A percentile compares a stretch with the other conserved stretches of the same genome.
Conservation (phyloP, 2,113 vertebrate species). For the Arothron firmamentum region DNA sequence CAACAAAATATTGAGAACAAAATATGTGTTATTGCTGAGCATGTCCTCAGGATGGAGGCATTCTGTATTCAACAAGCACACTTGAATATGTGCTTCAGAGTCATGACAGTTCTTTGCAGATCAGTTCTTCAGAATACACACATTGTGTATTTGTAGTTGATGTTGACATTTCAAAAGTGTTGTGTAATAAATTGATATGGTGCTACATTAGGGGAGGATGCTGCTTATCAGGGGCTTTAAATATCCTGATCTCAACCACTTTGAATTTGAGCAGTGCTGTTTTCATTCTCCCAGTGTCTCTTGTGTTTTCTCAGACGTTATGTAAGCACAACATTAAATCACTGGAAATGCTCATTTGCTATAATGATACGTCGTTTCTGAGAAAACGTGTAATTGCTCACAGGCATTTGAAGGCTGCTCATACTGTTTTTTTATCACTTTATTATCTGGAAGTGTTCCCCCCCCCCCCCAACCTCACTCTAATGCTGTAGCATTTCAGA, state of each 20-base stretch:
- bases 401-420: neutral
- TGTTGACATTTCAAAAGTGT: neutral
- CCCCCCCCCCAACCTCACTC: too few relatives aligned
- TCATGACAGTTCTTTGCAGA: constrained; percentile 28
- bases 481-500: neutral
- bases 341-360: neutral
- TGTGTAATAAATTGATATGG: neutral
- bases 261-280: neutral
- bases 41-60: constrained; percentile 19
- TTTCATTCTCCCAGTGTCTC: neutral
- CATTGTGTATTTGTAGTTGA: neutral
- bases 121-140: constrained; percentile 24
- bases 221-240: neutral
- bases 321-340: constrained; percentile 1
- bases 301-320: neutral
- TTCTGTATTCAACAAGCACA: constrained; percentile 16
- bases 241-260: neutral
- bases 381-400: neutral
- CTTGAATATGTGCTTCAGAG: constrained; percentile 27
- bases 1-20: constrained; percentile 2
- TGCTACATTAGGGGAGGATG: neutral
- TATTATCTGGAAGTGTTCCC: neutral
- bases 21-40: constrained; percentile 25
- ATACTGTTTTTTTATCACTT: neutral
- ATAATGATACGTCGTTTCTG: neutral